These are phyloP conservation scores for Sanderia malayensis DNA, from an alignment of 30 jellyfish, hydroid and myxozoan genomes.

Conservation along the genomic window DNA sequence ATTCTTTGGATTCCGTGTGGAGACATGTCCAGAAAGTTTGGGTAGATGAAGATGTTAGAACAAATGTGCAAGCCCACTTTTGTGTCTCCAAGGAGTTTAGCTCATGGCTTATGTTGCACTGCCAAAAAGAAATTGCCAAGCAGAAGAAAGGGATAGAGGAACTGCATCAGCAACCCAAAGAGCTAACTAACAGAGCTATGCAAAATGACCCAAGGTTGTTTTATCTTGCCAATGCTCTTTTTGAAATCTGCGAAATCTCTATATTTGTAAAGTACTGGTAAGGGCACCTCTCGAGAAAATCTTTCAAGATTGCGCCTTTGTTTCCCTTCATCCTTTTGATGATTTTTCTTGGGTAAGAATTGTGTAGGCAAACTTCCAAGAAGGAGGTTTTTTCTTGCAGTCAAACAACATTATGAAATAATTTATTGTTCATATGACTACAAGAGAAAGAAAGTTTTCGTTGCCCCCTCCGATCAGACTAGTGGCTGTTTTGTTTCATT, in stretches of 20 bases:
- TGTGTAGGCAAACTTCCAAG: conserved; percentile 37
- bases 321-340: conserved; percentile 5
- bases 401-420: conserved; percentile 2
- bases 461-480: no score
- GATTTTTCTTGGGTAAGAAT: conserved; percentile 19
- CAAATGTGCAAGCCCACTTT: no score
- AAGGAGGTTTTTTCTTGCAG: conserved; percentile 38
- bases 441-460: not conserved
- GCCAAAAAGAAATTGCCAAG: no score
- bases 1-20: no score
- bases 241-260: conserved; percentile 27
- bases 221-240: conserved; percentile 8
- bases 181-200: no score
- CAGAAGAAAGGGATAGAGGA: no score
- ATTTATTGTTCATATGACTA: not conserved
- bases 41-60: no score
- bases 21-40: no score
- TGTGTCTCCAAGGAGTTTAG: no score
- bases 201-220: conserved; percentile 32
- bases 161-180: no score
- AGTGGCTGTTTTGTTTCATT: no score
- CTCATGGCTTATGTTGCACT: no score
- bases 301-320: conserved; percentile 33
- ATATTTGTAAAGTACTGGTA: conserved; percentile 32
- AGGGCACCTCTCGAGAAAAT: conserved; percentile 11